Evolutionary conservation across 2,113 vertebrate species (phyloP), one percentile per base, ranked within the genome.

Genomic region (Onychostruthus taczanowskii): DNA sequence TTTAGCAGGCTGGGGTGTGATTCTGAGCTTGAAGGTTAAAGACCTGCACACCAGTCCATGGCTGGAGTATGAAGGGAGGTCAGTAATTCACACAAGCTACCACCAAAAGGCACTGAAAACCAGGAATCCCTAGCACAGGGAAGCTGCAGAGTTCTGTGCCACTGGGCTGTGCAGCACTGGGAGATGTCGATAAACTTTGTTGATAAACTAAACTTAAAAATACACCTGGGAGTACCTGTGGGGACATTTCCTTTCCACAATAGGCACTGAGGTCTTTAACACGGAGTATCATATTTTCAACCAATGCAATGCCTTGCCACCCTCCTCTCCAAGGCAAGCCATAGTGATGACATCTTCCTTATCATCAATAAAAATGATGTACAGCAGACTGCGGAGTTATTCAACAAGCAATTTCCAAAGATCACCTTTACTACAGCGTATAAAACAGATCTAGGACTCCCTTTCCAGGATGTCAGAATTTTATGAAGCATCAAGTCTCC

Each of bases 361-460:
- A 96, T 56, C 69, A 87, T 94, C 96, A 64, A 90, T 97, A 95
- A 97, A 97, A 97, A 58, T 94, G 91, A 97, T 96, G 53, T 90
- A 92, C 74, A 73, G 63, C 90, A 84, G 90, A 83, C 83, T 19
- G 22, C 1, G 21, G 91, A 94, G 97, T 96, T 97, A 95, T 92
- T 97, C 95, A 97, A 96, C 94, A 96, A 95, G 97, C 93, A 83
- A 67, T 95, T 97, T 97, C 95, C 93, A 93, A 97, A 95, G 82
- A 96, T 95, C 86, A 96, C 87, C 94, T 98, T 98, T 96, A 97
- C 88, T 96, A 89, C 80, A 72, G 47, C 41, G 2, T 92, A 86
- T 96, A 97, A 97, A 98, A 92, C 91, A 93, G 95, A 89, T 44
- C 89, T 76, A 92, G 90, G 97, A 95, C 95, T 98, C 81, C 68